Evolutionary conservation across 2,888 invertebrate genomes (phyloP).

Genomic region (Dryadula phaetusa): DNA sequence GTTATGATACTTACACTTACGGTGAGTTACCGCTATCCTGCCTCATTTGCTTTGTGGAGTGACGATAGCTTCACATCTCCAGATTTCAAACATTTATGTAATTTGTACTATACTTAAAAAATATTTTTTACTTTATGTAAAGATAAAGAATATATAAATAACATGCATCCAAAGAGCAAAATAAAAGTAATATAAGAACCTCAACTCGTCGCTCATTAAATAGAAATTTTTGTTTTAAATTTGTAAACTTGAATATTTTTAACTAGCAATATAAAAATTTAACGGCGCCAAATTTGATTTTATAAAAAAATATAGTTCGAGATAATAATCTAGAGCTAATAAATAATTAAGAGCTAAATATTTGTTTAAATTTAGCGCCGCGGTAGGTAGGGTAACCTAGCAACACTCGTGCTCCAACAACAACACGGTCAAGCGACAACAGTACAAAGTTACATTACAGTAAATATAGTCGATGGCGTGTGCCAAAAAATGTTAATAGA

Average conservation of each 20-base stretch:
- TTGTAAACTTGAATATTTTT: conserved; percentile 33
- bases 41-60: conserved; percentile 38
- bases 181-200: conserved; percentile 25
- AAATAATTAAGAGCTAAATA: conserved; percentile 49
- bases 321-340: conserved; percentile 47
- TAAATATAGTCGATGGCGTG: conserved; percentile 84
- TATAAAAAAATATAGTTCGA: conserved; percentile 47
- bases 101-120: conserved; percentile 48
- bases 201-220: conserved; percentile 32
- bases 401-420: conserved; percentile 79
- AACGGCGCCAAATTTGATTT: conserved; percentile 65
- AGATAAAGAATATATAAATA: conserved; percentile 33
- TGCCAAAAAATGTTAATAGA: conserved; percentile 82
- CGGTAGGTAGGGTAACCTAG: conserved; percentile 69
- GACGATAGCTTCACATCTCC: conserved; percentile 41
- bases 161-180: conserved; percentile 43
- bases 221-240: conserved; percentile 30
- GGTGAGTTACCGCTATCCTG: conserved; percentile 44
- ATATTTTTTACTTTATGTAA: conserved; percentile 29
- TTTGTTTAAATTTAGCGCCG: conserved; percentile 66
- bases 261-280: conserved; percentile 39
- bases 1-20: conserved; percentile 45
- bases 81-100: conserved; percentile 42
- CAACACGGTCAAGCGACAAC: conserved; percentile 81
- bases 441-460: conserved; percentile 76